Percentiles rank a stretch among this genome's conserved stretches.
These are phyloP conservation scores for Aplodontia rufa DNA, from an alignment of 2,113 vertebrate genomes.

Conservation along the genomic window DNA sequence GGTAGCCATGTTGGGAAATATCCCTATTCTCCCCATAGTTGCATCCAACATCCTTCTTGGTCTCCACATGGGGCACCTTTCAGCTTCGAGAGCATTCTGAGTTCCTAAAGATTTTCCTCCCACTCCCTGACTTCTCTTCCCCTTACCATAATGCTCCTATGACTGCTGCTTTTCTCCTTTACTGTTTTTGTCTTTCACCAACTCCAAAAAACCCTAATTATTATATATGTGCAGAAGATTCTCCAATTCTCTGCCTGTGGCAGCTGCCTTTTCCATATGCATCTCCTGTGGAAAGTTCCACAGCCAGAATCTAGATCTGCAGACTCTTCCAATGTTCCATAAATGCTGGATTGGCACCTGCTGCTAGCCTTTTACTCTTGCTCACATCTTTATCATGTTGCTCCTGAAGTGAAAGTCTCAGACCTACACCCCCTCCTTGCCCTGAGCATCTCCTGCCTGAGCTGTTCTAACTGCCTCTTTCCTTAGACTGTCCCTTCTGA, in stretches of 20 bases:
- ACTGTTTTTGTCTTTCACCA: no score
- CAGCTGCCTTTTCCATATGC: no score
- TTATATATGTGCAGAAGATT: not conserved
- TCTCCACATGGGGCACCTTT: not conserved
- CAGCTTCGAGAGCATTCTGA: accelerated
- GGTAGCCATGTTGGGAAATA: not conserved
- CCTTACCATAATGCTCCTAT: no score
- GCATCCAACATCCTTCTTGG: not conserved
- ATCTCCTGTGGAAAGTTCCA: no score
- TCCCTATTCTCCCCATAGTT: not conserved
- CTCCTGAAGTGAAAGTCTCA: not conserved
- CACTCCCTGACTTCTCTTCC: not conserved
- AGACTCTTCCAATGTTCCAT: not conserved
- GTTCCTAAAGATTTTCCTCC: not conserved
- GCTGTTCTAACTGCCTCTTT: no score
- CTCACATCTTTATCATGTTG: accelerated
- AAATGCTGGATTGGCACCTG: not conserved
- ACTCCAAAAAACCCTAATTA: not conserved
- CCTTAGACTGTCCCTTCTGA: not conserved
- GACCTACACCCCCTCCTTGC: not conserved
- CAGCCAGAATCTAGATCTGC: accelerated
- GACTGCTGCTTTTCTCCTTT: no score
- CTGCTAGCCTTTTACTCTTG: accelerated
- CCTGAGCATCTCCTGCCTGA: not conserved
- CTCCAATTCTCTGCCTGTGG: not conserved